Evolutionary conservation across 2,888 invertebrate species (phyloP).

Genomic region (Anthophora plumipes): DNA sequence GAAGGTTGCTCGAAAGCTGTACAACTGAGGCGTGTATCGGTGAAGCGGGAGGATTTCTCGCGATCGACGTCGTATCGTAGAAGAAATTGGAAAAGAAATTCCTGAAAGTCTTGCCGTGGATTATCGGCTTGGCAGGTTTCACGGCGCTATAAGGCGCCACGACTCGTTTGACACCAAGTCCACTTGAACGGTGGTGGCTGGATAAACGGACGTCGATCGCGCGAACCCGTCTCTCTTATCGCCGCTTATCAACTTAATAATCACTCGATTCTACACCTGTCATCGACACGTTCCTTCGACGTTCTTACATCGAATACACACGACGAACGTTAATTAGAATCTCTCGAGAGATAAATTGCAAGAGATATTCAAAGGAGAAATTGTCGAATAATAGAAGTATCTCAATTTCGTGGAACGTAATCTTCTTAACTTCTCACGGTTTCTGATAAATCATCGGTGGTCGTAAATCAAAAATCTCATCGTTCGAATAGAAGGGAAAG

Average conservation of each 20-base stretch:
- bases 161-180: constrained; percentile 41
- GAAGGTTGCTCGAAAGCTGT: too few relatives aligned
- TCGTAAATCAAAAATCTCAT: neutral
- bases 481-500: neutral
- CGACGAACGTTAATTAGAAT: too few relatives aligned
- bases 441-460: neutral
- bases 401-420: too few relatives aligned
- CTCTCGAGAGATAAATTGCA: too few relatives aligned
- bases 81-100: constrained; percentile 36
- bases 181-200: constrained; percentile 34
- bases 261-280: neutral
- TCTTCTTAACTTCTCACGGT: too few relatives aligned
- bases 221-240: constrained; percentile 8
- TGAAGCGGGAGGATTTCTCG: neutral
- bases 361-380: neutral
- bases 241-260: neutral
- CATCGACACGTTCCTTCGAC: neutral
- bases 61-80: constrained; percentile 2
- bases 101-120: constrained; percentile 53
- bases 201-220: constrained; percentile 38
- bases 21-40: too few relatives aligned
- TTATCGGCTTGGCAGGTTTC: constrained; percentile 65
- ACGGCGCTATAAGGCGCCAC: constrained; percentile 51
- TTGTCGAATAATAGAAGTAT: neutral
- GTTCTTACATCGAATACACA: too few relatives aligned